phyloP scores from a whole-genome alignment of 2,113 vertebrate genomes.

The Leptodactylus fuscus region DNA sequence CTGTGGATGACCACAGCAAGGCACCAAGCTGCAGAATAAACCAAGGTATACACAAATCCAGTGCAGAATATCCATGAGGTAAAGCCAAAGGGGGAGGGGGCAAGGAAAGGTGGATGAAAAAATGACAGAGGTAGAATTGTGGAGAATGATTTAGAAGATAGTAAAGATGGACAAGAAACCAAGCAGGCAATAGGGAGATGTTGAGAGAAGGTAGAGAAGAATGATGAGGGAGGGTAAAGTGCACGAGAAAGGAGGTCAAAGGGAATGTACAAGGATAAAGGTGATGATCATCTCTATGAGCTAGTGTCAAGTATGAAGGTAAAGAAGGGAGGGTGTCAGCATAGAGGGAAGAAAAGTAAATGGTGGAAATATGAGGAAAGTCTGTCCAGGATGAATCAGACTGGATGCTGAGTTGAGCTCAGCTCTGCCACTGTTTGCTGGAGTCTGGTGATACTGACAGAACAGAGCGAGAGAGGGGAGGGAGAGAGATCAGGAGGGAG shows the following conservation, averaged over 20 bases:
- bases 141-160: constrained; percentile 23
- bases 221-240: constrained; percentile 3
- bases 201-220: neutral
- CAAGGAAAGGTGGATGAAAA: neutral
- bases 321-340: neutral
- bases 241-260: constrained; percentile 22
- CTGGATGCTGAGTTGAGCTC: constrained; percentile 48
- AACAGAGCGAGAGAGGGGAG: constrained; percentile 32
- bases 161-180: neutral
- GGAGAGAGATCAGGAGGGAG: constrained; percentile 40
- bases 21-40: constrained; percentile 39
- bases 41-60: constrained; percentile 49
- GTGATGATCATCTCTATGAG: neutral
- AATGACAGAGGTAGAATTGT: neutral
- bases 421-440: constrained; percentile 54
- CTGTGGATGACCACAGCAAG: constrained; percentile 71
- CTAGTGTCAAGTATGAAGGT: neutral
- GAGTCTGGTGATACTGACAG: constrained; percentile 54
- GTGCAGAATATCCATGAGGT: constrained; percentile 52
- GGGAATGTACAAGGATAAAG: neutral
- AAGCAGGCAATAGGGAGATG: neutral
- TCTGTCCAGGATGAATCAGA: constrained; percentile 27
- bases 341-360: neutral
- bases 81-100: neutral
- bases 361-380: neutral